Evolutionary conservation across 2,888 invertebrate genomes (phyloP).

Genomic region (Cecidostiba fungosa): DNA sequence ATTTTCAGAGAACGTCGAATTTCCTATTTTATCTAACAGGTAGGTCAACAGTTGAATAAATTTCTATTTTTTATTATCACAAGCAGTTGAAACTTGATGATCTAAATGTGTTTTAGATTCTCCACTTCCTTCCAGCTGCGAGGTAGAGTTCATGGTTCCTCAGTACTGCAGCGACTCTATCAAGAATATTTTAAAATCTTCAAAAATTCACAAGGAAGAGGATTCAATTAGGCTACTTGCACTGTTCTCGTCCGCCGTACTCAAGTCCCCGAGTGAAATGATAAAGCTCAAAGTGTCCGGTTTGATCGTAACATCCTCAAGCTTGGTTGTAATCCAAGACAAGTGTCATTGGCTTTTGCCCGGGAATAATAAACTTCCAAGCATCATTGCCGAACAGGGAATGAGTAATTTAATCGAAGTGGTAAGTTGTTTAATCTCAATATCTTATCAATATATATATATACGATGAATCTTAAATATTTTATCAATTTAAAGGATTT

Average conservation of each 20-base stretch:
- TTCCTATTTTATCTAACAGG: slow-evolving; percentile 81
- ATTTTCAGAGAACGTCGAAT: slow-evolving; percentile 81
- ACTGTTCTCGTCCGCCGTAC: slow-evolving; percentile 79
- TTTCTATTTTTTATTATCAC: not conserved
- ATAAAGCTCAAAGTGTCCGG: slow-evolving; percentile 70
- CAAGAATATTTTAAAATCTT: slow-evolving; percentile 71
- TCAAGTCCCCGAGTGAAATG: slow-evolving; percentile 73
- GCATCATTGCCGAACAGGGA: slow-evolving; percentile 79
- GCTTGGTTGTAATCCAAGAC: slow-evolving; percentile 80
- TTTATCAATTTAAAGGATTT: slow-evolving; percentile 71
- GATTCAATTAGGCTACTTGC: slow-evolving; percentile 78
- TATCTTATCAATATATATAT: not conserved
- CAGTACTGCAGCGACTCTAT: slow-evolving; percentile 73
- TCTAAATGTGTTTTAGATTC: slow-evolving; percentile 74
- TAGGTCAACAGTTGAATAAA: slow-evolving; percentile 67
- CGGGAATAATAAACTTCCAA: slow-evolving; percentile 71
- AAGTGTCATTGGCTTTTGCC: slow-evolving; percentile 81
- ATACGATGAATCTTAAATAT: not conserved
- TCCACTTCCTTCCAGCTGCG: slow-evolving; percentile 79
- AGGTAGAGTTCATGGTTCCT: slow-evolving; percentile 77
- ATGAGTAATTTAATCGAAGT: slow-evolving; percentile 83
- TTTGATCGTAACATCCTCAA: slow-evolving; percentile 75
- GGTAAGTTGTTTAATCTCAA: slow-evolving; percentile 72
- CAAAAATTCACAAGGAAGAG: slow-evolving; percentile 74
- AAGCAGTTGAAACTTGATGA: not conserved